Evolutionary conservation across 1,140 invertebrate species (phyloP).

Genomic region (Brachionus plicatilis): DNA sequence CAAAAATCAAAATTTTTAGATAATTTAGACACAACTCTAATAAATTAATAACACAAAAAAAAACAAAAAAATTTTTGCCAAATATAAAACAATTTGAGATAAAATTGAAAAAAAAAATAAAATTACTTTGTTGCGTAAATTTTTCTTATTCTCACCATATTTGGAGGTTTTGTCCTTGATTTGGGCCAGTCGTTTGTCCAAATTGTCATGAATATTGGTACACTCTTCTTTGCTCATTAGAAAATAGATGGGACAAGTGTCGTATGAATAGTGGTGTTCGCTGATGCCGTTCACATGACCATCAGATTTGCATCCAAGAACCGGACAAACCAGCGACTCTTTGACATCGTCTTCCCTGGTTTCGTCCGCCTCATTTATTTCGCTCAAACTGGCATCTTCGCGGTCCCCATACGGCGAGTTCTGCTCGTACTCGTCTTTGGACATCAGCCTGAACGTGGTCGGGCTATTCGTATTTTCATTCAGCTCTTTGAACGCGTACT

Average conservation of each 20-base stretch:
- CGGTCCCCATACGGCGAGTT: background rate
- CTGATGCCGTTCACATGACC: slow-evolving; percentile 25
- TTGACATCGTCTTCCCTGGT: background rate
- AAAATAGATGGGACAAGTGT: slow-evolving; percentile 35
- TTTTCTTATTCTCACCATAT: slow-evolving; percentile 9
- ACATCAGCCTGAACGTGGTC: background rate
- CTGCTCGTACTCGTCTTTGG: slow-evolving; percentile 21
- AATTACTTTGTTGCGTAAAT: background rate
- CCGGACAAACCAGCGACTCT: background rate
- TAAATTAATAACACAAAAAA: too few species aligned
- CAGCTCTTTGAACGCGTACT: slow-evolving; percentile 8
- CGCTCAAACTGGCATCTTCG: background rate
- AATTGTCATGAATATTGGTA: background rate
- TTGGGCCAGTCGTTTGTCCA: background rate
- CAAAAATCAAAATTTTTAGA: too few species aligned
- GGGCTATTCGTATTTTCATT: background rate
- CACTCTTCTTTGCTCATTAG: slow-evolving; percentile 2
- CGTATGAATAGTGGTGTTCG: slow-evolving; percentile 15
- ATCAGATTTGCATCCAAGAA: slow-evolving; percentile 25
- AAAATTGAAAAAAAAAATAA: background rate
- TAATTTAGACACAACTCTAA: too few species aligned
- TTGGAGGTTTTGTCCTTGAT: slow-evolving; percentile 71
- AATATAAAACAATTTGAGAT: too few species aligned
- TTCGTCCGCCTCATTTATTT: slow-evolving; percentile 9
- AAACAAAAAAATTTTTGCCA: too few species aligned